Conservation (phyloP, 2,797 vertebrate genomes). For the Sciurus carolinensis region DNA sequence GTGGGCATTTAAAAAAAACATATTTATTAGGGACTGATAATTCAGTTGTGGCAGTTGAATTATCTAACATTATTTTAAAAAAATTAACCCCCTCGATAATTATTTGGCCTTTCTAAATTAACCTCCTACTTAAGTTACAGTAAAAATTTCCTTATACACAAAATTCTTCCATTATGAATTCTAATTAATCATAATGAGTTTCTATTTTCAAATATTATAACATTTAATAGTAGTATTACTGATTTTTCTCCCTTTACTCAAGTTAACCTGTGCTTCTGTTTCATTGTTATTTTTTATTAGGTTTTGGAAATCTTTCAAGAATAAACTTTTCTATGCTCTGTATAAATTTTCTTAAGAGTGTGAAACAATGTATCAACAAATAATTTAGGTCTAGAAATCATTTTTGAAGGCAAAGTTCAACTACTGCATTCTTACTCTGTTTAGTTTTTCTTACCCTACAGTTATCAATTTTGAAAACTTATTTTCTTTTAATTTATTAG, state of each 20-base stretch:
- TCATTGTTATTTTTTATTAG: conserved; percentile 25
- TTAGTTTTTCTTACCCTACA: conserved; percentile 7
- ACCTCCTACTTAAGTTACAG: not conserved
- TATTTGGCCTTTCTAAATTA: not conserved
- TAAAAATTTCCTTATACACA: not conserved
- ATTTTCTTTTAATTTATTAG: not conserved
- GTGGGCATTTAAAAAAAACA: not conserved
- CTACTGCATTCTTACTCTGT: not conserved
- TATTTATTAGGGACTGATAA: conserved; percentile 29
- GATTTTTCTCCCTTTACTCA: conserved; percentile 34
- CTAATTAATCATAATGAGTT: conserved; percentile 14
- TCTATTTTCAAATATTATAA: not conserved
- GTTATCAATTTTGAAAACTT: conserved; percentile 22
- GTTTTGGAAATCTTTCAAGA: conserved; percentile 46
- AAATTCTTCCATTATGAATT: not conserved
- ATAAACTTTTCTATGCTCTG: not conserved
- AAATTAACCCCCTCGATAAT: not conserved
- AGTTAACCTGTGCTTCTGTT: conserved; percentile 27
- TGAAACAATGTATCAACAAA: not conserved
- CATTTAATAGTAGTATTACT: not conserved
- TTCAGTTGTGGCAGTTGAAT: not conserved
- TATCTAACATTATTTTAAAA: conserved; percentile 19
- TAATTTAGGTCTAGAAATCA: conserved; percentile 13
- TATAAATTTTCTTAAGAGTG: conserved; percentile 31
- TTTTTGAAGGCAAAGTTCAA: not conserved